Percentiles rank a stretch among this genome's conserved stretches.
phyloP scores from a whole-genome alignment of 1,140 invertebrate species.

The Lepidotrigona ventralis region DNA sequence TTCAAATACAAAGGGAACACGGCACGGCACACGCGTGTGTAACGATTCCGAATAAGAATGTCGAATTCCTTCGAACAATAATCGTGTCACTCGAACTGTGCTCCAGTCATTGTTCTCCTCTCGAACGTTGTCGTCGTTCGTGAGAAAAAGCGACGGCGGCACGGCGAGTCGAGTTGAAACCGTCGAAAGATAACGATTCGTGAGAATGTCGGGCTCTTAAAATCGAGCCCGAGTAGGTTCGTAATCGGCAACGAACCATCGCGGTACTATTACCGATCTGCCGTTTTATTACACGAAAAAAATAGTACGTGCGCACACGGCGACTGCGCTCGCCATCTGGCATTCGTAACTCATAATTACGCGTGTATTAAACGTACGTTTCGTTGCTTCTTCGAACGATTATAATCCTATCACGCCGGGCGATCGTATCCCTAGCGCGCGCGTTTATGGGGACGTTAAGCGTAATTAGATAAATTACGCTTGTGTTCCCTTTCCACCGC shows the following conservation, averaged over 20 bases:
- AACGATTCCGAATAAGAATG: not conserved
- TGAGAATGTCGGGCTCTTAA: conserved; percentile 51
- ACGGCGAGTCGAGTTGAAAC: not conserved
- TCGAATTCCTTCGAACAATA: not conserved
- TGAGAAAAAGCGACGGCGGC: conserved; percentile 45
- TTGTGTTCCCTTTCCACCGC: not conserved
- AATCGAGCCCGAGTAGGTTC: not conserved
- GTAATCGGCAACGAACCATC: conserved; percentile 12
- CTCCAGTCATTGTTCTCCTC: conserved; percentile 17
- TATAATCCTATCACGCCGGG: conserved; percentile 6
- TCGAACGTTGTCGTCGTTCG: not conserved
- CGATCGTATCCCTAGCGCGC: not conserved
- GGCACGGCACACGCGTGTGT: no score
- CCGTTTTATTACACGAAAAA: conserved; percentile 26
- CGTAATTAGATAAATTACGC: conserved; percentile 20
- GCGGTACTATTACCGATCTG: conserved; percentile 19
- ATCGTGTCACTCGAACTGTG: not conserved
- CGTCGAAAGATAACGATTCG: conserved; percentile 43
- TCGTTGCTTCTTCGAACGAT: not conserved
- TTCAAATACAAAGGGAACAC: no score
- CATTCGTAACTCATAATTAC: conserved; percentile 29
- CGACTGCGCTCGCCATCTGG: conserved; percentile 3
- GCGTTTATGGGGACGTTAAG: not conserved
- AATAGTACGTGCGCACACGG: not conserved
- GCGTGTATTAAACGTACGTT: conserved; percentile 18